Evolutionary conservation across 2,888 invertebrate genomes (phyloP), one percentile per base, ranked within the genome.

Genomic region (Scotopteryx bipunctaria): DNA sequence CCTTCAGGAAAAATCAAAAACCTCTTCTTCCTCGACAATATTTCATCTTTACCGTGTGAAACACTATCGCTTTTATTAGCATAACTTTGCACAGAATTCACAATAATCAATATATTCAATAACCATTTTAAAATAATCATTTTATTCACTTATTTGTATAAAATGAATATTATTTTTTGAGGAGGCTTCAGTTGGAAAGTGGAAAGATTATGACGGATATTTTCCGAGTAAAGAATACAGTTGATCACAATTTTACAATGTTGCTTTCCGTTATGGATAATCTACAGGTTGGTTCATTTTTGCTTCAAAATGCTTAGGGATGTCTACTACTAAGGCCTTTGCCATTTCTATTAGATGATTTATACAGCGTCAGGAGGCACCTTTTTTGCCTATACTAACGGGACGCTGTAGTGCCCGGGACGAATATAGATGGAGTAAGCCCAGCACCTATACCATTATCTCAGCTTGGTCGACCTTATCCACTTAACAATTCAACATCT

Each of bases 1-100:
- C 93, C 93, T 79, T 92, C 91, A 1, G 92, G 91, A 71, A 93
- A 93, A 58, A 92, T 78, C 38, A 93, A 66, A 67, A 92, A 92
- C 57, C 93, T 81, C 66, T 92, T 92, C 50, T 82, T 83, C 55
- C 93, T 80, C 0, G 92, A 92, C 42, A 92, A 72, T 29, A 87
- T 50, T 59, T 69, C 64, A 69, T 66, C 75, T 51, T 60, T 69
- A n/a, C 59, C 49, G 6, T 59, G 35, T 25, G 36, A 42, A 42
- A 25, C 16, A 53, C 59, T 73, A 19, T 51, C 37, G 57, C 70
- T 67, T 2, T 49, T 13, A 23, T 64, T 41, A 11, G 9, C 41
- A 38, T 46, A 31, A 32, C 57, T 17, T n/a, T 46, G 2, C 42
- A 58, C 60, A 33, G 17, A 42, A 36, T 52, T 57, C 48, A 60